phyloP scores from a whole-genome alignment of 2,797 vertebrate genomes.

The Neostethus bicornis region DNA sequence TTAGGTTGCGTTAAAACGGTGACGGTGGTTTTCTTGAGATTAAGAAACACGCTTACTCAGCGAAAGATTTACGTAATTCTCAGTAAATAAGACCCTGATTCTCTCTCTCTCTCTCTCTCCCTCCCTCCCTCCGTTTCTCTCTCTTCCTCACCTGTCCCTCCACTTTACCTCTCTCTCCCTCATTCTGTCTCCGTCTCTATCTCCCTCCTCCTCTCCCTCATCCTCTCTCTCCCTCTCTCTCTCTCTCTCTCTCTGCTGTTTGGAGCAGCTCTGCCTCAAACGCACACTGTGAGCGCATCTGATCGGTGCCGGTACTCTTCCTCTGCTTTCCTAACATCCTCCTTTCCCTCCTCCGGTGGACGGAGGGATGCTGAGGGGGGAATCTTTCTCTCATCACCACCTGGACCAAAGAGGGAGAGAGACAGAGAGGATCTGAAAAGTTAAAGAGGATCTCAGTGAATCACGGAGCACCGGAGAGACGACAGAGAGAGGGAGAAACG shows the following conservation, averaged over 20 bases:
- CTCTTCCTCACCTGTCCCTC: background rate
- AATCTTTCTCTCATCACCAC: slow-evolving; percentile 32
- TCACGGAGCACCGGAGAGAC: slow-evolving; percentile 27
- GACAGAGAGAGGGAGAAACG: background rate
- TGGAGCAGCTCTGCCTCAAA: slow-evolving; percentile 19
- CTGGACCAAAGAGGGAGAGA: background rate
- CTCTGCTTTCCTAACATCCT: slow-evolving; percentile 5
- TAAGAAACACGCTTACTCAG: too few species aligned
- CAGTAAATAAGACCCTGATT: too few species aligned
- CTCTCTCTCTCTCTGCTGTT: slow-evolving; percentile 5
- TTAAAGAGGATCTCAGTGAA: slow-evolving; percentile 47
- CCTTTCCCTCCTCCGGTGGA: slow-evolving; percentile 28
- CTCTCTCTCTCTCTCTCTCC: too few species aligned
- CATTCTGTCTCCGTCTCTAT: background rate
- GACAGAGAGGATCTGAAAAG: slow-evolving; percentile 50
- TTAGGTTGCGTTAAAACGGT: too few species aligned
- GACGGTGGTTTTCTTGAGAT: too few species aligned
- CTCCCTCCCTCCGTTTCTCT: too few species aligned
- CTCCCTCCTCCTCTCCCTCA: background rate
- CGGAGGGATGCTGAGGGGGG: slow-evolving; percentile 37
- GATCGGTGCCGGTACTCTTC: slow-evolving; percentile 30
- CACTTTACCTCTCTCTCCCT: background rate
- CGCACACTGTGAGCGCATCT: slow-evolving; percentile 26
- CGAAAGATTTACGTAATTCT: too few species aligned
- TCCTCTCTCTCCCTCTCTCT: background rate